Evolutionary conservation across 1,140 invertebrate genomes (phyloP), one percentile per base, ranked within the genome.

Genomic region (Harlomillsia oculata): DNA sequence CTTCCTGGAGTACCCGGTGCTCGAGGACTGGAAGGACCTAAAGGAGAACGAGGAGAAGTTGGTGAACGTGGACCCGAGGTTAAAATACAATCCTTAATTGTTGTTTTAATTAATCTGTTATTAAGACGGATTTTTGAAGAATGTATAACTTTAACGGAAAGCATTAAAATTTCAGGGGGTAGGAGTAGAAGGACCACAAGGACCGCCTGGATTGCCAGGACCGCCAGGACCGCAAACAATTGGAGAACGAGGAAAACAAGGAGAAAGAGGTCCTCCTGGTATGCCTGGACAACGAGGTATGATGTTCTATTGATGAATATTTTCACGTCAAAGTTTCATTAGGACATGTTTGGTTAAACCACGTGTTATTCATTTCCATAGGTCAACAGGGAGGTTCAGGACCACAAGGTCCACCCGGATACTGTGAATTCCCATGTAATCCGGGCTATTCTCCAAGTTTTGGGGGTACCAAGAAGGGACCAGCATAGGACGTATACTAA

Each of bases 31-130:
- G 52, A 59, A 9, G 84, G 84, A 6, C 62, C 67, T 8, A 63
- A 71, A 39, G 83, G 84, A 1, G 77, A 80, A 64, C 75, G 78
- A 60, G 84, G 84, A 1, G 82, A 84, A 49, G 84, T 82, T 66
- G 84, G 84, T 1, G 83, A 85, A 6, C 68, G 78, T 68, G 84
- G 84, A 1, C 69, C 71, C 0, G 78, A 84, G 69, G n/a, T n/a
- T n/a, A n/a, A n/a, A n/a, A n/a, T n/a, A n/a, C n/a, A n/a, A n/a
- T n/a, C n/a, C n/a, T n/a, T n/a, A n/a, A n/a, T n/a, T n/a, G n/a
- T n/a, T n/a, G n/a, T n/a, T n/a, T n/a, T n/a, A n/a, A n/a, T n/a
- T n/a, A n/a, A n/a, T n/a, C n/a, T n/a, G n/a, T n/a, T n/a, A n/a
- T n/a, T n/a, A n/a, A n/a, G n/a, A n/a, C n/a, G n/a, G n/a, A n/a